These are phyloP conservation scores for Cephonodes hylas DNA, from an alignment of 2,888 invertebrate species.

Conservation along the genomic window DNA sequence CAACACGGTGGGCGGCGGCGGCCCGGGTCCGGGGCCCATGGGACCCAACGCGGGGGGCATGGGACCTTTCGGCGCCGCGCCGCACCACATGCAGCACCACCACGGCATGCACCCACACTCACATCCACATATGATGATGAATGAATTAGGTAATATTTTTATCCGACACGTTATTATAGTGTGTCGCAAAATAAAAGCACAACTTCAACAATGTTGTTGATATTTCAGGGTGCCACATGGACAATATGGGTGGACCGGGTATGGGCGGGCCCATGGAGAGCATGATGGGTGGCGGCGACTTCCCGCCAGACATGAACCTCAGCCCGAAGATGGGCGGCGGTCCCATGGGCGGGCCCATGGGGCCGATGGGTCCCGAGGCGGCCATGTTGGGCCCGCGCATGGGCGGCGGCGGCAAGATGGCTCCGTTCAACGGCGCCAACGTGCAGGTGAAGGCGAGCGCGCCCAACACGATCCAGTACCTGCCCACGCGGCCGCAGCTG, in stretches of 20 bases:
- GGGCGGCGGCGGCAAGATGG: slow-evolving; percentile 79
- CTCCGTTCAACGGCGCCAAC: slow-evolving; percentile 84
- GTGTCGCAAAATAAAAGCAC: background rate
- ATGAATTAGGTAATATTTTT: slow-evolving; percentile 63
- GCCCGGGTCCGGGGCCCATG: slow-evolving; percentile 62
- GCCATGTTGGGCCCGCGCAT: slow-evolving; percentile 85
- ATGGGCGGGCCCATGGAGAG: slow-evolving; percentile 78
- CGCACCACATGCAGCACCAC: slow-evolving; percentile 75
- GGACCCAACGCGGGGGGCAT: slow-evolving; percentile 59
- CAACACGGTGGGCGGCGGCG: slow-evolving; percentile 83
- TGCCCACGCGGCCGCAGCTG: slow-evolving; percentile 96
- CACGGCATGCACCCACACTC: slow-evolving; percentile 73
- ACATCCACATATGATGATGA: slow-evolving; percentile 79
- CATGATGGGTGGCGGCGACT: slow-evolving; percentile 78
- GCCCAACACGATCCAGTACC: slow-evolving; percentile 98
- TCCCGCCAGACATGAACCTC: slow-evolving; percentile 79
- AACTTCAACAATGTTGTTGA: background rate
- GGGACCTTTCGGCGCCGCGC: slow-evolving; percentile 66
- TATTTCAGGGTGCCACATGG: slow-evolving; percentile 74
- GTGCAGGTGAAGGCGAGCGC: slow-evolving; percentile 97
- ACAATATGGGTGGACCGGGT: slow-evolving; percentile 74
- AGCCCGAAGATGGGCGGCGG: slow-evolving; percentile 85
- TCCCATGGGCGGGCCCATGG: slow-evolving; percentile 77
- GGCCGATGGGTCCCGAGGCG: slow-evolving; percentile 75
- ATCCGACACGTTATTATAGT: background rate